Evolutionary conservation across 53 echinoderm and acorn worm species (phyloP), one percentile per base, ranked within the genome.

Genomic region (Astropecten irregularis): DNA sequence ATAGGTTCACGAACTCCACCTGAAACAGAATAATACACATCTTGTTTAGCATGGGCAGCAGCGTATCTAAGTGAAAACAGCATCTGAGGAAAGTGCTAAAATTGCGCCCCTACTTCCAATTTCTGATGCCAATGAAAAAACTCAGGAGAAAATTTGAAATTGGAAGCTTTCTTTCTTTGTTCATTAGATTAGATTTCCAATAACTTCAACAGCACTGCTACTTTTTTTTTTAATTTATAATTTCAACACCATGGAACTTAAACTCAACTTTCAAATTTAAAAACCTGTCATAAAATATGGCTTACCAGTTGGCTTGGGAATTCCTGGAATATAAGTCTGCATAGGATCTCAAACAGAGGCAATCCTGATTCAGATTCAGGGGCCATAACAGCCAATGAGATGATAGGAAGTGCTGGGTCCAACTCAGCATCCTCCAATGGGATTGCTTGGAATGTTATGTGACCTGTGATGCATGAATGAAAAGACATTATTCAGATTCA

Each of bases 291-390:
- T n/a, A n/a, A n/a, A n/a, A n/a, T n/a, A 34, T 37, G 26, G 32
- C 65, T 49, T 30, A 85, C 86, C 39, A 85, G 54, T 4, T 85
- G 76, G 29, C 20, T 51, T 21, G 86, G 86, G 27, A 25, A 64
- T 42, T 74, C 64, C 27, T 13, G 47, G 55, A 47, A 85, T 33
- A 85, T 59, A 29, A 85, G 66, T 32, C 76, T 64, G 40, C 86
- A 85, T 27, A 85, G 30, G 15, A 64, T 76, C 44, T 76, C 86
- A 85, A 85, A 85, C n/a, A 85, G 39, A 9, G 86, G 76, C 31
- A 85, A 50, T 35, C 53, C 66, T 5, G 30, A 65, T 49, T 73
- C 66, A 27, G 86, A 85, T 50, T 85, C 74, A 74, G 86, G 74
- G 54, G 86, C 74, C 54, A 59, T 39, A 23, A 65, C 86, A 53